Evolutionary conservation across 1,140 invertebrate species (phyloP), one percentile per base, ranked within the genome.

Genomic region (Andricus grossulariae): DNA sequence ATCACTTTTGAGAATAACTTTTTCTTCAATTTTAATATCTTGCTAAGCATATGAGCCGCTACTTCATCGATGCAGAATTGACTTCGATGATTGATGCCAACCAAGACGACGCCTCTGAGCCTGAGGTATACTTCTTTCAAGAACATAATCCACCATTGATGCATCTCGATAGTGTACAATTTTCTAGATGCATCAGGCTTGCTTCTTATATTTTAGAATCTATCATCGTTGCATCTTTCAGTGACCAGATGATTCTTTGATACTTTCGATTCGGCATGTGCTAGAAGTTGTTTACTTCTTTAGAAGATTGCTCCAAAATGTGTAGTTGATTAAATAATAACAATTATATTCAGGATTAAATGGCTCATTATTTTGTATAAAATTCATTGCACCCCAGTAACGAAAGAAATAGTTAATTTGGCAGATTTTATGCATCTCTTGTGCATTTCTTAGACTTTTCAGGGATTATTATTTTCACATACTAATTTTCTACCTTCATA

Each of bases 1-100:
- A 10, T 45, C 39, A 45, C 39, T 45, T 11, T 11, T 11, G 10
- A 45, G 39, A 79, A 83, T 88, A 83, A 86, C 85, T 83, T 86
- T 85, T 83, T 5, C 85, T 82, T 76, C 84, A 83, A 87, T 87
- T 76, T 72, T 81, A 81, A 66, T 39, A 66, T n/a, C 60, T 39
- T 45, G 88, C 92, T 91, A 93, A 94, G 94, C 93, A 93, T 92
- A 94, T 94, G 94, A 93, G 93, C 92, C 93, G 93, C 88, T 94
- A 94, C 92, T 94, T 93, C 92, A 93, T 94, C 93, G 94, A 94
- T 86, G 94, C 94, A 82, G 94, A 94, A 92, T 93, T 94, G 90
- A 94, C 93, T 87, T 93, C 94, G 87, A 94, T 94, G 94, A 93
- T 94, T 89, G 92, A 92, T 88, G 90, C 92, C 75, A 92, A 92